Conservation (phyloP, 2,113 vertebrate genomes). For the Sinocyclocheilus maitianheensis region DNA sequence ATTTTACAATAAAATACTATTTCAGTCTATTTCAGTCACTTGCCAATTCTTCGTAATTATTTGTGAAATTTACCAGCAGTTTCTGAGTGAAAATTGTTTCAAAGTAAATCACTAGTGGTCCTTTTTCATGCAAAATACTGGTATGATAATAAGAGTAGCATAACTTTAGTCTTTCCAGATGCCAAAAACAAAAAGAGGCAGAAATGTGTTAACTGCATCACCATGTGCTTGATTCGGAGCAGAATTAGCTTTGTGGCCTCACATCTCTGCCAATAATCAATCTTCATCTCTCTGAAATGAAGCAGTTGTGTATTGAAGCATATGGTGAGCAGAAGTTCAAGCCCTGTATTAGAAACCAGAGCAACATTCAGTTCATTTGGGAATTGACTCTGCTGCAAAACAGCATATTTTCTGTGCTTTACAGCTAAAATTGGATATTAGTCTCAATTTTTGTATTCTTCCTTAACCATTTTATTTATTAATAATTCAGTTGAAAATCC, state of each 20-base stretch:
- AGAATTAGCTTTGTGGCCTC: background rate
- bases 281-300: constrained; percentile 20
- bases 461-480: background rate
- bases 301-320: constrained; percentile 5
- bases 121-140: background rate
- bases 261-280: constrained; percentile 10
- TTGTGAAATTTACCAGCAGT: background rate
- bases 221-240: background rate
- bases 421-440: background rate
- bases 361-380: constrained; percentile 3
- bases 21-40: background rate
- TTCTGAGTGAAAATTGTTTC: background rate
- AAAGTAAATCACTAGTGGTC: background rate
- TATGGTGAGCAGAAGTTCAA: constrained; percentile 37
- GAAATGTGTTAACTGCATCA: background rate
- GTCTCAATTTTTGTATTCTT: background rate
- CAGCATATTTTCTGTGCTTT: constrained; percentile 7
- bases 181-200: background rate
- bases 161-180: background rate
- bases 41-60: background rate
- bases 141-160: background rate
- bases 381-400: constrained; percentile 12
- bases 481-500: background rate
- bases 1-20: background rate
- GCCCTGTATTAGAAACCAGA: constrained; percentile 20